Conservation (phyloP, 1,140 invertebrate species). For the Calycopis cecrops region DNA sequence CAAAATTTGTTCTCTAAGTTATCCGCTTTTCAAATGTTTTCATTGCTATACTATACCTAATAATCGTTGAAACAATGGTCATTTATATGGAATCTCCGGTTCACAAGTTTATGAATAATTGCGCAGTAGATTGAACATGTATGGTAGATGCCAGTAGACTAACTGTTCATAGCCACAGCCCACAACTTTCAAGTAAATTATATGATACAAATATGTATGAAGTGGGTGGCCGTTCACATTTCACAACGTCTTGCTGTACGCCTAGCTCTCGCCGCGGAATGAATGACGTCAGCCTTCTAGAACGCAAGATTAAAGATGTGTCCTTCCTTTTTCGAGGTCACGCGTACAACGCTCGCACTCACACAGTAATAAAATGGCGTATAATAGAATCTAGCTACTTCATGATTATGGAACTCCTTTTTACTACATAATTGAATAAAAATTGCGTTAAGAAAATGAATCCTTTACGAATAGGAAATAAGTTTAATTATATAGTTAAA, state of each 20-base stretch:
- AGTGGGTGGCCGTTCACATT: constrained; percentile 72
- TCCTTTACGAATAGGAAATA: not conserved
- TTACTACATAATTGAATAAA: constrained; percentile 12
- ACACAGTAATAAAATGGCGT: constrained; percentile 47
- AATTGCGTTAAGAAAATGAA: not conserved
- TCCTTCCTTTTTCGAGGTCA: constrained; percentile 69
- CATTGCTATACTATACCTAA: constrained; percentile 68
- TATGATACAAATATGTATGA: constrained; percentile 57
- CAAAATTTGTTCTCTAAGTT: constrained; percentile 6
- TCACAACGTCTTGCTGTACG: constrained; percentile 67
- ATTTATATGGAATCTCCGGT: constrained; percentile 60
- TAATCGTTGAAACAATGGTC: constrained; percentile 64
- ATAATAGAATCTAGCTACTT: constrained; percentile 41
- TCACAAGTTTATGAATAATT: constrained; percentile 55
- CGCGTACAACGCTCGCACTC: constrained; percentile 60
- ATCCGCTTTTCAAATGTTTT: constrained; percentile 16
- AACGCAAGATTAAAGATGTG: constrained; percentile 54
- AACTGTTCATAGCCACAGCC: constrained; percentile 70
- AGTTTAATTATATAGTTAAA: not conserved
- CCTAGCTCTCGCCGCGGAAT: constrained; percentile 56
- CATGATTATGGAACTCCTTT: constrained; percentile 5
- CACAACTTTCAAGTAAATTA: constrained; percentile 68
- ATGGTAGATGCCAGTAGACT: constrained; percentile 61
- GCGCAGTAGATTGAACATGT: constrained; percentile 62
- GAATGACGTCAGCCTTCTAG: constrained; percentile 71